Evolutionary conservation across 2,888 invertebrate species (phyloP), one percentile per base, ranked within the genome.

Genomic region (Chloroclysta siterata): DNA sequence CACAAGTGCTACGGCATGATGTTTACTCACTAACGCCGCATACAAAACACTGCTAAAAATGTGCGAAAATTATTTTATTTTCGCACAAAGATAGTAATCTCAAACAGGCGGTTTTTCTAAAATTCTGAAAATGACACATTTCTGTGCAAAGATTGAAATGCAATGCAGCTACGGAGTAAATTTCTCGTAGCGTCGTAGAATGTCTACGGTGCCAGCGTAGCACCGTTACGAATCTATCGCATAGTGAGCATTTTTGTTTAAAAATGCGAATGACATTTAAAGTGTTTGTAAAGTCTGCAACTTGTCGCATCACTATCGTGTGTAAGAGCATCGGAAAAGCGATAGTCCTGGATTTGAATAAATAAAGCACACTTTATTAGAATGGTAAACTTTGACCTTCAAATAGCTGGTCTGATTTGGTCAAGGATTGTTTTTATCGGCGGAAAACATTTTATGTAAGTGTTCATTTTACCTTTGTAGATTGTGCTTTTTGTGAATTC

Each of bases 321-420:
- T 60, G 56, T 28, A 53, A 56, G 42, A 29, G 13, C 44, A 11
- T 47, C 14, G 28, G 8, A 53, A 48, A 48, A 55, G 22, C 13
- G 72, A 69, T 70, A 71, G 65, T 70, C 60, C 71, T 60, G 65
- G 66, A 79, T 79, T 76, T 76, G 64, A 76, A 78, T 79, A 79
- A 72, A 75, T 76, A 77, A 69, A 46, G 13, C 55, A 8, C 55
- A 53, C 57, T 65, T 71, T 71, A 69, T 68, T 63, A 63, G 14
- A 39, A 13, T 39, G 28, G 33, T 33, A 22, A 22, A 17, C 17
- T 29, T 46, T 41, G 41, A 52, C 59, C 63, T 58, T 50, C 53
- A 14, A 48, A 14, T 53, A 56, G 53, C 36, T 53, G 56, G 39
- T 61, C 46, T 53, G 60, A 56, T 60, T n/a, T 52, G 41, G 50